These are phyloP conservation scores for Poeciliopsis infans DNA, from an alignment of 2,797 vertebrate species.

Conservation along the genomic window DNA sequence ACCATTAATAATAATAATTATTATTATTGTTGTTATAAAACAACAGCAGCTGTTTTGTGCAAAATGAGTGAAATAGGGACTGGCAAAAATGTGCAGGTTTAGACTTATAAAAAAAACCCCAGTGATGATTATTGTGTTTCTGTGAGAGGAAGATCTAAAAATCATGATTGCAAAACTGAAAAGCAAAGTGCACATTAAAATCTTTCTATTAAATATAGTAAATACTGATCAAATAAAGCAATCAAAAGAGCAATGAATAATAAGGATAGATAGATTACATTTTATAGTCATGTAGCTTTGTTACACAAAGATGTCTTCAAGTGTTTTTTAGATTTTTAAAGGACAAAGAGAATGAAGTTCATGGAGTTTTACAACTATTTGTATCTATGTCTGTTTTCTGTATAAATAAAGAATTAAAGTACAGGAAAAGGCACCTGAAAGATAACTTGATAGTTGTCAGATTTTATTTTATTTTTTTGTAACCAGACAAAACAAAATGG, in stretches of 20 bases:
- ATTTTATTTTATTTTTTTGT: neutral
- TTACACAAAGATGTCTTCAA: neutral
- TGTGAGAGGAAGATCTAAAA: neutral
- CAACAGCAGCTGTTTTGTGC: neutral
- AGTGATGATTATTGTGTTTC: neutral
- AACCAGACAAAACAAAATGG: too few relatives aligned
- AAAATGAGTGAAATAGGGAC: neutral
- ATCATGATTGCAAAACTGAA: neutral
- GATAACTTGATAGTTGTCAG: slow-evolving; percentile 27
- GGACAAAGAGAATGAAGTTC: slow-evolving; percentile 37
- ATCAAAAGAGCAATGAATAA: neutral
- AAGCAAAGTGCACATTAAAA: neutral
- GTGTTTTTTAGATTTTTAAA: slow-evolving; percentile 1
- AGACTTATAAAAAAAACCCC: neutral
- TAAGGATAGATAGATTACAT: neutral
- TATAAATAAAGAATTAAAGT: slow-evolving; percentile 35
- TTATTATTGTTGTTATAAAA: neutral
- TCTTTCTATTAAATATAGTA: neutral
- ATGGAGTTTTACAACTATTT: slow-evolving; percentile 31
- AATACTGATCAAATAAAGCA: neutral
- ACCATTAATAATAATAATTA: too few relatives aligned
- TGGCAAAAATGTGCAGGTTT: neutral
- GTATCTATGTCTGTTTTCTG: slow-evolving; percentile 29
- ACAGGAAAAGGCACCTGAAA: slow-evolving; percentile 32
- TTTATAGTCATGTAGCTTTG: neutral